A percentile compares a stretch with the other conserved stretches of the same genome.
Evolutionary conservation across 2,888 invertebrate genomes (phyloP).

Genomic region (Cepaea hortensis): DNA sequence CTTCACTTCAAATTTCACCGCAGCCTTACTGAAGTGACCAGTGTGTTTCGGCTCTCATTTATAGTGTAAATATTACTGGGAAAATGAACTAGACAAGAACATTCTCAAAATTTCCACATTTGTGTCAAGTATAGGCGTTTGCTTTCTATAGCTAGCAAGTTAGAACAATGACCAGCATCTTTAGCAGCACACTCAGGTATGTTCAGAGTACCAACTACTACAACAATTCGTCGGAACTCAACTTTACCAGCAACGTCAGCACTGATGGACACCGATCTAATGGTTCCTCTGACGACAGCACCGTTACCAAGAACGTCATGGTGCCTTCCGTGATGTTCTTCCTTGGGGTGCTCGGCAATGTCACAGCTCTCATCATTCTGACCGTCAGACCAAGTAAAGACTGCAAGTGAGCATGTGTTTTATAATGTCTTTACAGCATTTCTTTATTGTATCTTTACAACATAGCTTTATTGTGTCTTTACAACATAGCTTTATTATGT

Average conservation of each 20-base stretch:
- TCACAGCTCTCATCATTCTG: constrained; percentile 36
- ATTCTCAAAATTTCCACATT: too few relatives aligned
- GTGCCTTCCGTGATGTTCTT: constrained; percentile 36
- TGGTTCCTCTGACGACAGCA: background rate
- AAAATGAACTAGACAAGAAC: too few relatives aligned
- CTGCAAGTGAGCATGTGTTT: constrained; percentile 28
- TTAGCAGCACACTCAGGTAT: background rate
- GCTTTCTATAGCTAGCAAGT: too few relatives aligned
- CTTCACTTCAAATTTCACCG: too few relatives aligned
- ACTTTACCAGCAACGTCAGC: background rate
- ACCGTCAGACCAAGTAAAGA: constrained; percentile 42
- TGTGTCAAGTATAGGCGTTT: too few relatives aligned
- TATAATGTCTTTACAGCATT: background rate
- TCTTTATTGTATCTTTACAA: background rate
- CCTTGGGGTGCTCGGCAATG: constrained; percentile 43
- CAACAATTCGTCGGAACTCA: background rate
- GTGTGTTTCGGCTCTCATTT: too few relatives aligned
- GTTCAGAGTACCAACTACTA: background rate
- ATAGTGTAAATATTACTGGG: too few relatives aligned
- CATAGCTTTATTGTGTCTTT: background rate
- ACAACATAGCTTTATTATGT: background rate
- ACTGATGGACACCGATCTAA: background rate
- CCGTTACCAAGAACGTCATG: background rate
- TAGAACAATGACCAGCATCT: background rate
- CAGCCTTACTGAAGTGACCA: too few relatives aligned